These are phyloP conservation scores for Clarias magur DNA, from an alignment of 2,113 vertebrate genomes.

Conservation along the genomic window DNA sequence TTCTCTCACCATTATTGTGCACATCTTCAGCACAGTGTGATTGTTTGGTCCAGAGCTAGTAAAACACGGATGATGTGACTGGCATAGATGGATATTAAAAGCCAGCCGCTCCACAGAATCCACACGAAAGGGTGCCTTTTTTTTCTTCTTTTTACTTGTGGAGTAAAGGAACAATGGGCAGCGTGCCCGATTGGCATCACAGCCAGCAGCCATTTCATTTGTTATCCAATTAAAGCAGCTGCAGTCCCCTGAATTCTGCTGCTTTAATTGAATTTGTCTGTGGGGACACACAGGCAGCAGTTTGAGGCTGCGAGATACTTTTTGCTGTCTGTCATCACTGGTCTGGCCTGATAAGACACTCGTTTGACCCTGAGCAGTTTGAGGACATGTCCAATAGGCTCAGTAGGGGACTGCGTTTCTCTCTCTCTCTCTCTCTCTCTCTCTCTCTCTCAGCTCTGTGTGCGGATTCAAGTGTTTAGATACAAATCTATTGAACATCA, in stretches of 20 bases:
- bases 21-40: constrained; percentile 6
- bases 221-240: constrained; percentile 44
- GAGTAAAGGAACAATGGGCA: constrained; percentile 37
- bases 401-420: background rate
- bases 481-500: background rate
- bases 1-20: constrained; percentile 1
- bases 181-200: constrained; percentile 18
- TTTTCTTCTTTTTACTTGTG: background rate
- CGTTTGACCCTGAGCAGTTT: constrained; percentile 29
- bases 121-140: background rate
- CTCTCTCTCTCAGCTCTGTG: constrained; percentile 2
- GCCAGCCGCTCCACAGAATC: background rate
- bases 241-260: constrained; percentile 37
- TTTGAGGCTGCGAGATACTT: constrained; percentile 12
- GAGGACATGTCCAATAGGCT: constrained; percentile 15
- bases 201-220: constrained; percentile 48
- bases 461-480: constrained; percentile 17
- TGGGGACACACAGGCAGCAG: background rate
- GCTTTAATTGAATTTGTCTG: constrained; percentile 54
- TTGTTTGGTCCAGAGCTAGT: constrained; percentile 1
- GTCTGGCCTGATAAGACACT: constrained; percentile 48
- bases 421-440: too few relatives aligned
- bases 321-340: constrained; percentile 35
- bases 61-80: constrained; percentile 19
- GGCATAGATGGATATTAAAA: constrained; percentile 36